Conservation (phyloP, 2,113 vertebrate genomes). For the Paraplagusia blochii region DNA sequence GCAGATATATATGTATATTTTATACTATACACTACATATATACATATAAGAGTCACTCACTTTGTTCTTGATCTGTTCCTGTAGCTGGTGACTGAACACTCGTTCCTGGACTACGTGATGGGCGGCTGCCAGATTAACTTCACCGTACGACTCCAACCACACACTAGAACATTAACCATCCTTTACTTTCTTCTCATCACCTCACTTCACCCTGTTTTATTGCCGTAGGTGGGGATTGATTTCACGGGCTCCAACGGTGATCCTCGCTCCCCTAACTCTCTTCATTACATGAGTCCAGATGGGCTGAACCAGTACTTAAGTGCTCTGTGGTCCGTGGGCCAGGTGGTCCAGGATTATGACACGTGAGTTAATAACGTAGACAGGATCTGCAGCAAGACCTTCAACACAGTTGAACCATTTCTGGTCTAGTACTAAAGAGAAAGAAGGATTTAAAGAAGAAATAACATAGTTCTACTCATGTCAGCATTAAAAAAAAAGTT, state of each 20-base stretch:
- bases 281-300: constrained; percentile 87
- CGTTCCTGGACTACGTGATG: constrained; percentile 70
- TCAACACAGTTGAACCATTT: background rate
- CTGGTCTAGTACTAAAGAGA: background rate
- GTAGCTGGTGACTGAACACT: constrained; percentile 52
- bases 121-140: constrained; percentile 72
- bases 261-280: constrained; percentile 86
- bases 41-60: background rate
- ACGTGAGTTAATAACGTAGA: constrained; percentile 65
- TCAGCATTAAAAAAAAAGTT: no score
- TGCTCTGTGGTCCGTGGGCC: constrained; percentile 91
- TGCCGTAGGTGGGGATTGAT: constrained; percentile 85
- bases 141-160: constrained; percentile 30
- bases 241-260: constrained; percentile 95
- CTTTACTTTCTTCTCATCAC: background rate
- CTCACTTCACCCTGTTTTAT: background rate
- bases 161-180: background rate
- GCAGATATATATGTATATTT: no score
- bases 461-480: no score
- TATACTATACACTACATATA: no score
- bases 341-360: constrained; percentile 93
- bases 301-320: constrained; percentile 88
- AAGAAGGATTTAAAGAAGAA: no score
- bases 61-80: background rate
- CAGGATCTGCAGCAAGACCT: background rate